phyloP scores from a whole-genome alignment of 35 echinoderm and acorn worm species.

The Hemicentrotus pulcherrimus region DNA sequence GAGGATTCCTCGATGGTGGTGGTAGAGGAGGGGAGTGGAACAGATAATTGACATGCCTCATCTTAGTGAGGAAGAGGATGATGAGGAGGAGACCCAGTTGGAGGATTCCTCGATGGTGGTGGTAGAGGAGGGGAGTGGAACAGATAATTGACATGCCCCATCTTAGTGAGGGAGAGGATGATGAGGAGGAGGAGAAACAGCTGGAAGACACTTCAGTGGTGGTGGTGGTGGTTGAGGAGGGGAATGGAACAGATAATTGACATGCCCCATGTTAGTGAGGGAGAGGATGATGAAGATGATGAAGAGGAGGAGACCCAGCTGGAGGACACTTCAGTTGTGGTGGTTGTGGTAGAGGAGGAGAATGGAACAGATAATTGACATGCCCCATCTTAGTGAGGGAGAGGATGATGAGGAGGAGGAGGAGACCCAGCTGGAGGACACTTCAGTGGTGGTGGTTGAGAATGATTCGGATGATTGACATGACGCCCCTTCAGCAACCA shows the following conservation, averaged over 20 bases:
- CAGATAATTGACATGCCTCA: background rate
- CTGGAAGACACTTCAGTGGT: background rate
- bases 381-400: background rate
- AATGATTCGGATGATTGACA: background rate
- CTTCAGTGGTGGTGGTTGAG: background rate
- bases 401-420: constrained; percentile 13
- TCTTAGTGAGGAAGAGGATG: background rate
- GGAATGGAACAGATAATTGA: background rate
- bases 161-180: background rate
- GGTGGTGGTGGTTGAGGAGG: background rate
- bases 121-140: background rate
- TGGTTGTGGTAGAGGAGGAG: background rate
- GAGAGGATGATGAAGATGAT: background rate
- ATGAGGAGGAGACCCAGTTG: background rate
- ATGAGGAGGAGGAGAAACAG: background rate
- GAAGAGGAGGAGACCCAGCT: background rate
- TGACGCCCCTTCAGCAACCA: too few relatives aligned
- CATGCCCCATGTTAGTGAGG: background rate
- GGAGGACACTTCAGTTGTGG: background rate
- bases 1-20: constrained; percentile 4
- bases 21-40: background rate
- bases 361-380: background rate
- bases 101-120: background rate
- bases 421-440: background rate
- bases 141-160: background rate